Evolutionary conservation across 2,797 vertebrate species (phyloP), one percentile per base, ranked within the genome.

Genomic region (Enteromius unitaeniatus): DNA sequence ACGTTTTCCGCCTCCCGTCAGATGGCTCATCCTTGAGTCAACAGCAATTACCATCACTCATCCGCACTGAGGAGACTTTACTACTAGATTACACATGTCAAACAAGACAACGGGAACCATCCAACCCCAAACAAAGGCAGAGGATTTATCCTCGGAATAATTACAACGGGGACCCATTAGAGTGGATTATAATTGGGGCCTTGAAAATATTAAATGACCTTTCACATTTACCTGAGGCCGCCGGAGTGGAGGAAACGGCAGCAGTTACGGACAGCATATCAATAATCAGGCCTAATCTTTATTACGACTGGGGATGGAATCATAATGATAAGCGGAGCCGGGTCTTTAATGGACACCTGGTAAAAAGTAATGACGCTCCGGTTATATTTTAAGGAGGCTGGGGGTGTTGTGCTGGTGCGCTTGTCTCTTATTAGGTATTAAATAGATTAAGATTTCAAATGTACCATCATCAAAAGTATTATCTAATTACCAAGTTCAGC

Each of bases 371-470:
- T 94, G 94, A 37, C 45, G 49, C 69, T 74, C 55, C 17, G 65
- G 77, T 37, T 82, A 26, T 74, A 31, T 93, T 94, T 94, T 65
- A 62, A 51, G 17, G 26, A 70, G 19, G 78, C 92, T 8, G 93
- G 42, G 42, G 42, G 40, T 42, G 13, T 45, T 45, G 45, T 45
- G 90, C n/a, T 69, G 72, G n/a, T 4, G 47, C 60, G 58, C 14
- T 84, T 92, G 93, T 93, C 92, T 91, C 93, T 95, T 92, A 95
- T 97, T 95, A 95, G 95, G 95, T 95, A 96, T 96, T 95, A 95
- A 96, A 96, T 93, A 95, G 95, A 97, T 97, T 96, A 97, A 96
- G 96, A 97, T 96, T 97, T 96, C 94, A 96, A 96, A 97, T 95
- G 93, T 95, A 94, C 93, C 93, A 95, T 96, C 95, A 96, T 96